These are phyloP conservation scores for Gastrophysa polygoni DNA, from an alignment of 2,888 invertebrate genomes.

Conservation along the genomic window DNA sequence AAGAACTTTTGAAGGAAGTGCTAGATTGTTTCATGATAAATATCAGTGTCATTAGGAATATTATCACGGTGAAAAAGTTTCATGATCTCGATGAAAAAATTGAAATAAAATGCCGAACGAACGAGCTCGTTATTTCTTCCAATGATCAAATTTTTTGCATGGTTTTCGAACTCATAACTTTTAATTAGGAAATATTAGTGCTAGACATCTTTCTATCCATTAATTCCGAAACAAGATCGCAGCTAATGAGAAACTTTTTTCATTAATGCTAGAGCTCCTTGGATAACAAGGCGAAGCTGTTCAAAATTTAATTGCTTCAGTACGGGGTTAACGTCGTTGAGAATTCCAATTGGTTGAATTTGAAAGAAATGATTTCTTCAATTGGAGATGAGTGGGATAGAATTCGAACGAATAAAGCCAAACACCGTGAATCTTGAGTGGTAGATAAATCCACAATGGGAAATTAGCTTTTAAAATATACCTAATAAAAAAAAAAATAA, in stretches of 20 bases:
- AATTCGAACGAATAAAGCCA: conserved; percentile 8
- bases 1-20: too few relatives aligned
- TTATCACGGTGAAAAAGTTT: too few relatives aligned
- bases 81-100: too few relatives aligned
- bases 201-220: background rate
- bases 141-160: background rate
- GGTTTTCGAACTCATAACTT: background rate
- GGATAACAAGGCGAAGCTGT: background rate
- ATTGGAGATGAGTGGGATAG: background rate
- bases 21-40: too few relatives aligned
- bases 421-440: conserved; percentile 25
- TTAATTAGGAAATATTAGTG: background rate
- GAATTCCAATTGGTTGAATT: background rate
- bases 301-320: conserved; percentile 2
- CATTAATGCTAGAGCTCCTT: conserved; percentile 4
- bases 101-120: too few relatives aligned
- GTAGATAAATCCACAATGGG: too few relatives aligned
- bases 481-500: conserved; percentile 10
- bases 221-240: background rate
- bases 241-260: conserved; percentile 4
- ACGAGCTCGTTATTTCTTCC: background rate
- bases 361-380: background rate
- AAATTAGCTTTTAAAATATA: too few relatives aligned
- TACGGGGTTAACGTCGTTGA: background rate
- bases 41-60: too few relatives aligned